phyloP scores from a whole-genome alignment of 2,113 vertebrate species.

The Onychorhynchus coronatus region DNA sequence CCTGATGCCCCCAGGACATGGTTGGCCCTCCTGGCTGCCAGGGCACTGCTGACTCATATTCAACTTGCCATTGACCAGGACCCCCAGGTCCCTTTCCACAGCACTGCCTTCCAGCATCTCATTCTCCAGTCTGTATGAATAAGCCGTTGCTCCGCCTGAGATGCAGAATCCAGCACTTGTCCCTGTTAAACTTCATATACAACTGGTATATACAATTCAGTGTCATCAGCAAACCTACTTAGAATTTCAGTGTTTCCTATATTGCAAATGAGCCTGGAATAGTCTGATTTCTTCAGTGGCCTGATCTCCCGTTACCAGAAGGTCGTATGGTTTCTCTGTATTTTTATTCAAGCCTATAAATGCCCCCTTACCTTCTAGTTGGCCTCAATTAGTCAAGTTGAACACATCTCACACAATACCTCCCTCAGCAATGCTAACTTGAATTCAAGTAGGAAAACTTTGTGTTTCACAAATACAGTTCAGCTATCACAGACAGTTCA shows the following conservation, averaged over 20 bases:
- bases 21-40: not conserved
- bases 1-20: not conserved
- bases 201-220: too few relatives aligned
- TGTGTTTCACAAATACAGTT: not conserved
- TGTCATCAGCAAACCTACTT: not conserved
- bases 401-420: not conserved
- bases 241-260: not conserved
- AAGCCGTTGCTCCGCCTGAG: accelerated
- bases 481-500: not conserved
- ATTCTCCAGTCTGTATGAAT: not conserved
- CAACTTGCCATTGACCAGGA: accelerated
- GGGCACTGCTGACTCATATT: not conserved
- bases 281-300: not conserved
- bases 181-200: not conserved
- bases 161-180: accelerated
- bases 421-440: not conserved
- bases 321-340: not conserved
- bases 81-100: accelerated
- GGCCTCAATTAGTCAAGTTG: not conserved
- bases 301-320: too few relatives aligned
- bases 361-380: not conserved
- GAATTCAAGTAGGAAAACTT: not conserved
- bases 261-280: not conserved
- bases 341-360: not conserved
- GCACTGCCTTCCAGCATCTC: not conserved